These are phyloP conservation scores for Hyles euphorbiae DNA, from an alignment of 1,140 invertebrate species.

Conservation along the genomic window DNA sequence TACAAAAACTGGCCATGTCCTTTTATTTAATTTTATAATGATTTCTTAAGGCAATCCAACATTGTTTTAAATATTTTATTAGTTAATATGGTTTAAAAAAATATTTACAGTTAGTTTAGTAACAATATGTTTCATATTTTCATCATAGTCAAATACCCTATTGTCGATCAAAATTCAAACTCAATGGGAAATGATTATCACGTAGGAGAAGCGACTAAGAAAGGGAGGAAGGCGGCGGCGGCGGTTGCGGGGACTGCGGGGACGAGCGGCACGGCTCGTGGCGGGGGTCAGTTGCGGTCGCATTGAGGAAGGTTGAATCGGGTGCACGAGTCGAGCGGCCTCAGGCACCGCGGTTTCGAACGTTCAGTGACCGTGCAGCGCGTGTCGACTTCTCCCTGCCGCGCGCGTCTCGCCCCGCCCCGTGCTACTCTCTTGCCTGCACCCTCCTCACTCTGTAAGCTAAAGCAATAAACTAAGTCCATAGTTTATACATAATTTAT, in stretches of 20 bases:
- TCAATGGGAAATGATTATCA: too few relatives aligned
- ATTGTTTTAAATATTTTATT: too few relatives aligned
- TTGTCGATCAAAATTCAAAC: too few relatives aligned
- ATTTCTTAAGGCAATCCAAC: too few relatives aligned
- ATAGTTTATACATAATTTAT: slow-evolving; percentile 2
- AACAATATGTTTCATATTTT: too few relatives aligned
- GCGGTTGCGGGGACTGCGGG: slow-evolving; percentile 14
- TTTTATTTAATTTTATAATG: too few relatives aligned
- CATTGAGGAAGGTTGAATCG: slow-evolving; percentile 72
- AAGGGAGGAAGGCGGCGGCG: background rate
- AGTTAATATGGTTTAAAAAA: too few relatives aligned
- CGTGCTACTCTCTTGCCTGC: slow-evolving; percentile 16
- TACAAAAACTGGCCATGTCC: too few relatives aligned
- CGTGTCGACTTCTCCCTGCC: slow-evolving; percentile 59
- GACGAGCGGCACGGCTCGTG: slow-evolving; percentile 13
- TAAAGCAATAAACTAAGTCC: background rate
- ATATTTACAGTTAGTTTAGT: too few relatives aligned
- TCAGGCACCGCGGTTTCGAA: slow-evolving; percentile 52
- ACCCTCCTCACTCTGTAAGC: slow-evolving; percentile 13
- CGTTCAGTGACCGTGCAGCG: slow-evolving; percentile 67
- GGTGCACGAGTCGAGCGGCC: slow-evolving; percentile 63
- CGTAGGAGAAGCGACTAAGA: too few relatives aligned
- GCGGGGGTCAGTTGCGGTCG: slow-evolving; percentile 69
- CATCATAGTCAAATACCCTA: too few relatives aligned
- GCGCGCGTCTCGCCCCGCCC: slow-evolving; percentile 29